Conservation (phyloP, 2,888 invertebrate species). For the Tenthredo livida region DNA sequence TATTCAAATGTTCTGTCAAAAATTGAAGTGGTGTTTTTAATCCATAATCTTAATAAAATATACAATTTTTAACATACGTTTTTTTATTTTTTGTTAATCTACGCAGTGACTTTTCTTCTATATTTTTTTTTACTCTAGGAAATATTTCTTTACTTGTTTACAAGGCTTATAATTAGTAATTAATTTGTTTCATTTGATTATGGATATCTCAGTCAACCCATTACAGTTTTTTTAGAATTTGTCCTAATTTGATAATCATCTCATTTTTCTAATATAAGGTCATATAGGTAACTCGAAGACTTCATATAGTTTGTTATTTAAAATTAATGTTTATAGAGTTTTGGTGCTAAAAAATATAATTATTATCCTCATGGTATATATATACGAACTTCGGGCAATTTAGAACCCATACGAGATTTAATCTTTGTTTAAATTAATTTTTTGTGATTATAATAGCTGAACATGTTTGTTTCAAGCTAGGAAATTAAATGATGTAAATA, state of each 20-base stretch:
- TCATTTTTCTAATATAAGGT: conserved; percentile 1
- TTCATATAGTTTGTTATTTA: not conserved
- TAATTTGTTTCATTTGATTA: conserved; percentile 1
- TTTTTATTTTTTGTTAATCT: conserved; percentile 52
- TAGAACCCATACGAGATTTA: not conserved
- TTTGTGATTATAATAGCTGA: not conserved
- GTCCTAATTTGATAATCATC: not conserved
- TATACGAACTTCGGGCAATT: not conserved
- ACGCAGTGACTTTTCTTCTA: not conserved
- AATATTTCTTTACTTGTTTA: not conserved
- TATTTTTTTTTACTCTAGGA: not conserved
- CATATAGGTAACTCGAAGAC: not conserved
- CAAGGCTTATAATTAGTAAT: not conserved
- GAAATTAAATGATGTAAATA: conserved; percentile 38
- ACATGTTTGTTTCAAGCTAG: not conserved
- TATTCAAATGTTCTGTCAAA: conserved; percentile 28
- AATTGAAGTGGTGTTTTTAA: conserved; percentile 48
- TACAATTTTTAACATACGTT: conserved; percentile 57
- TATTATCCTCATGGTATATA: not conserved
- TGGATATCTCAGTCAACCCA: not conserved
- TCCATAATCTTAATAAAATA: conserved; percentile 60
- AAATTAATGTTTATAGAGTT: conserved; percentile 12
- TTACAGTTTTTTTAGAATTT: not conserved
- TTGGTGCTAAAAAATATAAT: conserved; percentile 31
- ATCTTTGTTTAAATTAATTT: not conserved